Conservation (phyloP, 2,113 vertebrate species). For the Chloropsis cyanopogon region DNA sequence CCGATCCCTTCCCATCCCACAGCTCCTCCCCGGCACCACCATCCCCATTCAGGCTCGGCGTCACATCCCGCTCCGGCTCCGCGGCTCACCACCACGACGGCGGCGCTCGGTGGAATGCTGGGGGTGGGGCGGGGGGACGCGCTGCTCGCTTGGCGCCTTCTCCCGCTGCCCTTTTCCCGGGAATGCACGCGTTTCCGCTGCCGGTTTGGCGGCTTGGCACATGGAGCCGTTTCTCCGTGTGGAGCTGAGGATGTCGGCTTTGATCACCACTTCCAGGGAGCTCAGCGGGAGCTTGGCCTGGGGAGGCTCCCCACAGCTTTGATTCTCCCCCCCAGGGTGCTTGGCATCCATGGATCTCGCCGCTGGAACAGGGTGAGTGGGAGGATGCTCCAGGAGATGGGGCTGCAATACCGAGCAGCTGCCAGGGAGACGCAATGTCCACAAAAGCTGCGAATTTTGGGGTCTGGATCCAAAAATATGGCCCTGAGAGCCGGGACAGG, state of each 20-base stretch:
- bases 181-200: not conserved
- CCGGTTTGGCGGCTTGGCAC: not conserved
- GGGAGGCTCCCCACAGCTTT: not conserved
- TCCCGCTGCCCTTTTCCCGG: not conserved
- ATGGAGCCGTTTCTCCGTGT: not conserved
- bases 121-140: not conserved
- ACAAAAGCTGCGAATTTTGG: not conserved
- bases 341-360: not conserved
- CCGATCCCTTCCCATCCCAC: not conserved
- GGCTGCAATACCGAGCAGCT: not conserved
- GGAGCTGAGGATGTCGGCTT: not conserved
- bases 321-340: not conserved
- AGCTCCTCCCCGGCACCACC: not conserved
- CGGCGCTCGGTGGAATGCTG: accelerated
- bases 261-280: not conserved
- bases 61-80: not conserved
- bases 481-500: not conserved
- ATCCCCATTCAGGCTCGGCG: accelerated
- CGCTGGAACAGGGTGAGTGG: not conserved
- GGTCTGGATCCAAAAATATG: not conserved
- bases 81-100: accelerated
- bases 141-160: not conserved
- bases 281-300: not conserved
- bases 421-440: accelerated
- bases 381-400: not conserved